Base-by-base conservation (phyloP, 2,113 vertebrate species). In the Nestor notabilis region DNA sequence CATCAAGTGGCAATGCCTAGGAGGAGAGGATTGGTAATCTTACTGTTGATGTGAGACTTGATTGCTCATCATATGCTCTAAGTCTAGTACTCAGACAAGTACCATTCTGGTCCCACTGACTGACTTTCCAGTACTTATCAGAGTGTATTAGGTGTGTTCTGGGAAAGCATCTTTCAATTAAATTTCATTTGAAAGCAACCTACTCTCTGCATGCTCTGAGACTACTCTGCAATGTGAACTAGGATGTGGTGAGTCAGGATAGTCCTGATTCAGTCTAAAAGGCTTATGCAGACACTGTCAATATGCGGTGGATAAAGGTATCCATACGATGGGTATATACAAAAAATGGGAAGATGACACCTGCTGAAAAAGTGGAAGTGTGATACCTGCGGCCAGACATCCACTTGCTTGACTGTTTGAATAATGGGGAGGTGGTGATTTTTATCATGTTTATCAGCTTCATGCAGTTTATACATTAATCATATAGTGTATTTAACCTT, bases 201-300 rank as follows among this genome's bases (percentile, higher is more conserved):
- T 12, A 25, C 17, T 77, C 17, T 77, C 28, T 6, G 7, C 10
- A 5, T 58, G 7, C 33, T 68, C 25, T 23, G 39, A 79, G 55
- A 21, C 17, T 4, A 21, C 41, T 53, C 46, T 84, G 46, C 25
- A 35, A 5, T 10, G 46, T 0, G 0, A 60, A 76, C 19, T 25
- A 46, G 56, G 35, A 46, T 35, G 33, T 60, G 15, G 5, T 33
- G 50, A 72, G 7, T 71, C 27, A 55, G 19, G 35, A 35, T n/a
- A 8, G 18, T n/a, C 52, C 64, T 31, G 33, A 47, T 56, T 78
- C 33, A 76, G 18, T 39, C 20, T 41, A 17, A 83, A 90, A 85
- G 27, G 16, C 43, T 76, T 50, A 17, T 11, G 15, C 17, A 72
- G 27, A 8, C 24, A 44, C 13, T 69, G 61, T 27, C 52, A 41